phyloP scores from a whole-genome alignment of 2,797 vertebrate genomes.

The Chaenodraco wilsoni region DNA sequence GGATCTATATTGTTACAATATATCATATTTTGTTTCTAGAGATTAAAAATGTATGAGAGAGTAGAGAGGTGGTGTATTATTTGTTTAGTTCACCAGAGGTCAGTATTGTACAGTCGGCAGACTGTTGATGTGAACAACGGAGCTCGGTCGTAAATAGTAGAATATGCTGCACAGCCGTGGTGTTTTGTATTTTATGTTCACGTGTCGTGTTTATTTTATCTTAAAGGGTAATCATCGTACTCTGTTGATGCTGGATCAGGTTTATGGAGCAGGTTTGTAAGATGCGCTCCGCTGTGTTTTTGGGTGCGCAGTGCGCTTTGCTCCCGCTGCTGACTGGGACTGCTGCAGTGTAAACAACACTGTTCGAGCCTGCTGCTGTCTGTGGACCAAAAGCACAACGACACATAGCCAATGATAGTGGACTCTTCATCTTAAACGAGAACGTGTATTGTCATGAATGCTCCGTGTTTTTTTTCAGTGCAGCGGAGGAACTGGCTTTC shows the following conservation, averaged over 20 bases:
- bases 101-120: constrained; percentile 53
- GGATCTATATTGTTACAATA: no score
- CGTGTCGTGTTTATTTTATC: neutral
- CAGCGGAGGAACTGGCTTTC: constrained; percentile 5
- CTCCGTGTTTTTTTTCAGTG: neutral
- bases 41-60: neutral
- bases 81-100: constrained; percentile 67
- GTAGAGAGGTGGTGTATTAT: constrained; percentile 13
- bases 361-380: constrained; percentile 40
- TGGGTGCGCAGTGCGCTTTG: constrained; percentile 71
- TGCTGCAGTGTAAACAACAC: constrained; percentile 74
- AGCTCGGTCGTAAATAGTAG: neutral
- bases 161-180: neutral
- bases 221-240: neutral
- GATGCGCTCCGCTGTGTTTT: constrained; percentile 5
- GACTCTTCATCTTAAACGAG: constrained; percentile 1
- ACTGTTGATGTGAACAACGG: constrained; percentile 15
- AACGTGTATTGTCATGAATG: constrained; percentile 2
- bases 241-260: neutral
- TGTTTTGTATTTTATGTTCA: neutral
- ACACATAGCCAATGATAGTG: neutral
- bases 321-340: constrained; percentile 41
- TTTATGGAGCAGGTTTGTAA: neutral
- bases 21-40: no score
- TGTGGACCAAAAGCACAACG: constrained; percentile 4